These are phyloP conservation scores for Pteronotus mesoamericanus DNA, from an alignment of 2,797 vertebrate genomes.

Conservation along the genomic window DNA sequence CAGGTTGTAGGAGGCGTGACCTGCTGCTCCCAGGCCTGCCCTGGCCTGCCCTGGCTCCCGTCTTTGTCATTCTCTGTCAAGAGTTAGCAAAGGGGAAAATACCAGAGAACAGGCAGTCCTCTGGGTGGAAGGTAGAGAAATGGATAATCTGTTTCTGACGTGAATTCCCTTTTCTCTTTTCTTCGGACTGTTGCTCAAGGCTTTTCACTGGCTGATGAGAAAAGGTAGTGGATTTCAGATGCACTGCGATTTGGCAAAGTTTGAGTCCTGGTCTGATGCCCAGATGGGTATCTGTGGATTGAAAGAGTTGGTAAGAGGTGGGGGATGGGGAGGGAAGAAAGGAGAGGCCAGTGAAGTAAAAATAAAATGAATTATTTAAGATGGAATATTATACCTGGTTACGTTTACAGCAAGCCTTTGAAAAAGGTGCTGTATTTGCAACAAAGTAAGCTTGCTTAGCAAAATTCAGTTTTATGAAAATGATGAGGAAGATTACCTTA, in stretches of 20 bases:
- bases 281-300: conserved; percentile 40
- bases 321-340: neutral
- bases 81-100: conserved; percentile 4
- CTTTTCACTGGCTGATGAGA: conserved; percentile 43
- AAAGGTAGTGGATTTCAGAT: conserved; percentile 56
- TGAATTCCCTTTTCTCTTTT: conserved; percentile 49
- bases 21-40: neutral
- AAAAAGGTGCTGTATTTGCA: neutral
- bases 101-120: conserved; percentile 32
- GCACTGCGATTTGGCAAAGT: conserved; percentile 33
- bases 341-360: neutral
- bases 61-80: neutral
- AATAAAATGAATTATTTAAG: conserved; percentile 25
- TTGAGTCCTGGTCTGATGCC: conserved; percentile 30
- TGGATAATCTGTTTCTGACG: conserved; percentile 22
- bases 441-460: neutral
- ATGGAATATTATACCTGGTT: neutral
- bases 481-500: neutral
- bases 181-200: conserved; percentile 12
- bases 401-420: neutral
- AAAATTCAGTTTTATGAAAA: neutral
- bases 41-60: neutral
- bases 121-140: conserved; percentile 21
- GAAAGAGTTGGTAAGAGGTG: neutral
- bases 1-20: neutral